A percentile compares a stretch with the other conserved stretches of the same genome.
Evolutionary conservation across 2,888 invertebrate species (phyloP).

Genomic region (Dasypolia templi): DNA sequence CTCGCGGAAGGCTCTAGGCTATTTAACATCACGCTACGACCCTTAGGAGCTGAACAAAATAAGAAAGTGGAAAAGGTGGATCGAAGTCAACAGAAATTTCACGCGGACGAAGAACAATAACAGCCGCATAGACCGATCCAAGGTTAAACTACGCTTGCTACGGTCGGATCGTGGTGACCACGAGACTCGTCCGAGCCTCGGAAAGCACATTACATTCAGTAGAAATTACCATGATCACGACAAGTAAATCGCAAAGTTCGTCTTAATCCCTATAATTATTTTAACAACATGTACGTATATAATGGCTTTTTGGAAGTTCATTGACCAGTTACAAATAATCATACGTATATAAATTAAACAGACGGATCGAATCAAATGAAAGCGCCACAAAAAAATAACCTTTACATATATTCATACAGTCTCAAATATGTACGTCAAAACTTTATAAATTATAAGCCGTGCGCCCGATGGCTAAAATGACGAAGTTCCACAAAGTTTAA

Average conservation of each 20-base stretch:
- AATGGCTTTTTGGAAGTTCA: conserved; percentile 13
- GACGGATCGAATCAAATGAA: background rate
- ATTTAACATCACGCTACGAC: no score
- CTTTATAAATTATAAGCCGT: background rate
- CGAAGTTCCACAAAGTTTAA: no score
- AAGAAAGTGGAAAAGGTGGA: no score
- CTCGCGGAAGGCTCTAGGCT: no score
- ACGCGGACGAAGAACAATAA: no score
- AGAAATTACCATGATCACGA: conserved; percentile 31
- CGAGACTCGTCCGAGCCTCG: no score
- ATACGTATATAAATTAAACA: background rate
- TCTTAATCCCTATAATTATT: conserved; percentile 38
- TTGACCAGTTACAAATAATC: conserved; percentile 27
- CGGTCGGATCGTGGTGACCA: no score
- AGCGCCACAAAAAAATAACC: background rate
- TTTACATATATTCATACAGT: background rate
- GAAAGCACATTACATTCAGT: background rate
- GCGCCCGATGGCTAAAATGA: no score
- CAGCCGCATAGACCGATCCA: no score
- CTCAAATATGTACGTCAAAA: background rate
- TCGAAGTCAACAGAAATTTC: no score
- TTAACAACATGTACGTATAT: conserved; percentile 16
- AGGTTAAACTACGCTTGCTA: no score
- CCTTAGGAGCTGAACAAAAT: no score
- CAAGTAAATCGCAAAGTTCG: conserved; percentile 14